Percentiles rank a stretch among this genome's conserved stretches.
These are phyloP conservation scores for Xylocampa areola DNA, from an alignment of 2,888 invertebrate genomes.

Conservation along the genomic window DNA sequence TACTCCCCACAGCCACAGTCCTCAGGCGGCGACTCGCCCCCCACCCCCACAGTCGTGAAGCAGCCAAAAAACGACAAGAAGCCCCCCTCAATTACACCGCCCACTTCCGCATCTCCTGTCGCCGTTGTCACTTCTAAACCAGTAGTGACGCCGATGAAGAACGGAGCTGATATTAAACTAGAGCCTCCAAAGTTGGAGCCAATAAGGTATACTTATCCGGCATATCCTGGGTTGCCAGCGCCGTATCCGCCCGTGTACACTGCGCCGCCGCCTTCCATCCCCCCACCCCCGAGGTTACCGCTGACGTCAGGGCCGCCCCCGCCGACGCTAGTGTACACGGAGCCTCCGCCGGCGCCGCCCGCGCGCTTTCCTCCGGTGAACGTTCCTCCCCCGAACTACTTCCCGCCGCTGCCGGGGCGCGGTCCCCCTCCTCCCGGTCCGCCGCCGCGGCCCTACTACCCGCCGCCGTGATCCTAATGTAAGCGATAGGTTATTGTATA, in stretches of 20 bases:
- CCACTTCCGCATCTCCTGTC: constrained; percentile 85
- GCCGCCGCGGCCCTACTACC: constrained; percentile 81
- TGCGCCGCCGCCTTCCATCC: constrained; percentile 75
- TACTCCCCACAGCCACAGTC: constrained; percentile 94
- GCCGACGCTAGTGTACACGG: constrained; percentile 78
- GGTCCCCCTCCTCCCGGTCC: constrained; percentile 73
- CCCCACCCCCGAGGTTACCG: constrained; percentile 75
- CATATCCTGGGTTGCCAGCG: constrained; percentile 75
- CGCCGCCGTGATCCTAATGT: constrained; percentile 77
- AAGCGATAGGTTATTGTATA: constrained; percentile 69
- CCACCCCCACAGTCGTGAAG: constrained; percentile 85
- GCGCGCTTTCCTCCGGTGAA: constrained; percentile 75
- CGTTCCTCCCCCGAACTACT: constrained; percentile 83
- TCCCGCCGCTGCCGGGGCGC: constrained; percentile 71
- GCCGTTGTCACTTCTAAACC: constrained; percentile 71
- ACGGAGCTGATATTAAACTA: constrained; percentile 77
- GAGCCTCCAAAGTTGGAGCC: constrained; percentile 79
- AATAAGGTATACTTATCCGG: constrained; percentile 74
- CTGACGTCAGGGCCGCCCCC: constrained; percentile 61
- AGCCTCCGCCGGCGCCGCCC: constrained; percentile 79
- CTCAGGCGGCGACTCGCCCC: constrained; percentile 92
- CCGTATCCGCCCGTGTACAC: constrained; percentile 83
- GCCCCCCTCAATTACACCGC: constrained; percentile 86
- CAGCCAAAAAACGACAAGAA: constrained; percentile 89
- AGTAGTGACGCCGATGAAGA: constrained; percentile 79